Conservation (phyloP, 2,888 invertebrate species). For the Epistrophella euchroma region DNA sequence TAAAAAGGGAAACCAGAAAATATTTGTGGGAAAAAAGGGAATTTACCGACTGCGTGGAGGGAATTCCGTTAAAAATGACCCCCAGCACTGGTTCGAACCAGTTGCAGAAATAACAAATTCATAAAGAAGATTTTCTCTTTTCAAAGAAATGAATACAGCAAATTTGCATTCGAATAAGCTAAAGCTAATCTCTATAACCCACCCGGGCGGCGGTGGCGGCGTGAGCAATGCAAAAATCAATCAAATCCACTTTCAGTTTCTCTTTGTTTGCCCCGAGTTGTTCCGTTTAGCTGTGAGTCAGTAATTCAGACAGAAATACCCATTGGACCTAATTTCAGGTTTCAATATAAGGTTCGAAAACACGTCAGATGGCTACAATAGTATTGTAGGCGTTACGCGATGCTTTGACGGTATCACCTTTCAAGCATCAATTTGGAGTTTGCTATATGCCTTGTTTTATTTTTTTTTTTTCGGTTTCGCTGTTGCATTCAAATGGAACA, state of each 20-base stretch:
- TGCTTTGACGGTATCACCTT: constrained; percentile 50
- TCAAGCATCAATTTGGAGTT: constrained; percentile 37
- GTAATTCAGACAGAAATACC: constrained; percentile 6
- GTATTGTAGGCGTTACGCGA: constrained; percentile 48
- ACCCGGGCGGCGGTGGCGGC: too few species aligned
- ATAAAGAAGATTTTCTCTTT: too few species aligned
- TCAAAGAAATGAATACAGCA: too few species aligned
- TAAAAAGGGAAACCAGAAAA: too few species aligned
- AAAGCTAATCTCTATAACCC: too few species aligned
- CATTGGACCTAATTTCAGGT: constrained; percentile 55
- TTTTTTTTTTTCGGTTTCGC: neutral
- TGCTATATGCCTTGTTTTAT: neutral
- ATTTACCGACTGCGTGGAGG: too few species aligned
- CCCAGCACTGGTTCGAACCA: too few species aligned
- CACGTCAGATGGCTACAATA: constrained; percentile 15
- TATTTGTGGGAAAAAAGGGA: too few species aligned
- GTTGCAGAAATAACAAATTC: too few species aligned
- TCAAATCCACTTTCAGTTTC: constrained; percentile 49
- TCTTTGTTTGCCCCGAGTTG: constrained; percentile 17
- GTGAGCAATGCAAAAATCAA: constrained; percentile 43
- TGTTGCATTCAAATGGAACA: constrained; percentile 22
- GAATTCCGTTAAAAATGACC: too few species aligned
- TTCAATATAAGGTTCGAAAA: constrained; percentile 54
- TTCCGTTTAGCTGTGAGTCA: constrained; percentile 33
- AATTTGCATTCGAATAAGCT: too few species aligned